Conservation (phyloP, 2,888 invertebrate species). For the Drosophila nigritarsus region DNA sequence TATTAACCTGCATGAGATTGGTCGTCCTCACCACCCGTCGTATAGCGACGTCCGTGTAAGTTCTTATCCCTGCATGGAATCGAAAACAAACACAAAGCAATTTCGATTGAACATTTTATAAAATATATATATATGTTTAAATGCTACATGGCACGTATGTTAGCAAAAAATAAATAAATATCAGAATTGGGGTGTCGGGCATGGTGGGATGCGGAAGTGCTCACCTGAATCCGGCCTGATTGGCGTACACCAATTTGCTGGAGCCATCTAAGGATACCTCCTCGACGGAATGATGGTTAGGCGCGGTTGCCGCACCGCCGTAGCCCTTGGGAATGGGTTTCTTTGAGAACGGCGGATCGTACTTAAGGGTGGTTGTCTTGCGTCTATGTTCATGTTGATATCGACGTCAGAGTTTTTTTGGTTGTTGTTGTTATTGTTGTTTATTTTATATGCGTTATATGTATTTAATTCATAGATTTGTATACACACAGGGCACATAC, state of each 20-base stretch:
- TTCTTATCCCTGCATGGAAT: slow-evolving; percentile 91
- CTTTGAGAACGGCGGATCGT: slow-evolving; percentile 94
- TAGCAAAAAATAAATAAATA: neutral
- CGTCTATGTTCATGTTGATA: slow-evolving; percentile 87
- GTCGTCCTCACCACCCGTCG: slow-evolving; percentile 91
- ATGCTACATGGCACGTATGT: too few species aligned
- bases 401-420: slow-evolving; percentile 58
- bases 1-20: slow-evolving; percentile 90
- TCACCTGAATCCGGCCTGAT: slow-evolving; percentile 89
- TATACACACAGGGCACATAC: slow-evolving; percentile 69
- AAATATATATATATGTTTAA: slow-evolving; percentile 3
- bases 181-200: neutral
- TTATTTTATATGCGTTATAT: slow-evolving; percentile 67
- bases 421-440: slow-evolving; percentile 52
- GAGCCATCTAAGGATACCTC: slow-evolving; percentile 92
- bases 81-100: slow-evolving; percentile 5
- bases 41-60: slow-evolving; percentile 90
- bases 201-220: slow-evolving; percentile 11
- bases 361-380: slow-evolving; percentile 95
- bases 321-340: slow-evolving; percentile 91
- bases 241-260: slow-evolving; percentile 93
- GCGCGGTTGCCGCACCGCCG: slow-evolving; percentile 87
- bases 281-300: slow-evolving; percentile 91
- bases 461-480: slow-evolving; percentile 38
- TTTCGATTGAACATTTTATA: slow-evolving; percentile 6